phyloP scores from a whole-genome alignment of 92 coral and sea anemone species.

The Zoanthus sociatus region DNA sequence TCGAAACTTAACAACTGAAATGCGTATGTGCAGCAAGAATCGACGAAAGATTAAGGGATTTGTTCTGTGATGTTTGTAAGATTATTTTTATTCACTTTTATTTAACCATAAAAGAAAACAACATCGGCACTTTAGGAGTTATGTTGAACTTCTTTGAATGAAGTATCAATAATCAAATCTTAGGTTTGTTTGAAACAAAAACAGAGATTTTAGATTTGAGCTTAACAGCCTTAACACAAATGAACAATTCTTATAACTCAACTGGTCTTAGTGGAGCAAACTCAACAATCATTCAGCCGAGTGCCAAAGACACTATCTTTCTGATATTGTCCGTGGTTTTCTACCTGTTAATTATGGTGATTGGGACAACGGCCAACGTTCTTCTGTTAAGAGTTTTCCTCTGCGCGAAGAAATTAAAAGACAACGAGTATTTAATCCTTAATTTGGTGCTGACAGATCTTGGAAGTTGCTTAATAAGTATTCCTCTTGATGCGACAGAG shows the following conservation, averaged over 20 bases:
- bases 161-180: background rate
- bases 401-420: slow-evolving; percentile 47
- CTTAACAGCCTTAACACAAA: background rate
- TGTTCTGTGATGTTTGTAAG: background rate
- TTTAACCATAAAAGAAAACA: background rate
- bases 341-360: slow-evolving; percentile 38
- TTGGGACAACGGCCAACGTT: slow-evolving; percentile 48
- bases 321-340: slow-evolving; percentile 11
- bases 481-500: slow-evolving; percentile 79
- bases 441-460: slow-evolving; percentile 59
- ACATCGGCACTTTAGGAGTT: background rate
- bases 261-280: background rate
- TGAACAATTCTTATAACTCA: background rate
- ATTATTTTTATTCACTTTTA: background rate
- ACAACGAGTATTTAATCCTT: slow-evolving; percentile 61
- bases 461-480: slow-evolving; percentile 49
- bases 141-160: background rate
- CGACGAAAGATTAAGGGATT: background rate
- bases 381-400: slow-evolving; percentile 35
- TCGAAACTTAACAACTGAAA: background rate
- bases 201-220: background rate
- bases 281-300: background rate
- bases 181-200: background rate
- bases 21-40: background rate
- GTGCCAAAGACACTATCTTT: background rate